Evolutionary conservation across 2,888 invertebrate species (phyloP).

Genomic region (Eurois occulta): DNA sequence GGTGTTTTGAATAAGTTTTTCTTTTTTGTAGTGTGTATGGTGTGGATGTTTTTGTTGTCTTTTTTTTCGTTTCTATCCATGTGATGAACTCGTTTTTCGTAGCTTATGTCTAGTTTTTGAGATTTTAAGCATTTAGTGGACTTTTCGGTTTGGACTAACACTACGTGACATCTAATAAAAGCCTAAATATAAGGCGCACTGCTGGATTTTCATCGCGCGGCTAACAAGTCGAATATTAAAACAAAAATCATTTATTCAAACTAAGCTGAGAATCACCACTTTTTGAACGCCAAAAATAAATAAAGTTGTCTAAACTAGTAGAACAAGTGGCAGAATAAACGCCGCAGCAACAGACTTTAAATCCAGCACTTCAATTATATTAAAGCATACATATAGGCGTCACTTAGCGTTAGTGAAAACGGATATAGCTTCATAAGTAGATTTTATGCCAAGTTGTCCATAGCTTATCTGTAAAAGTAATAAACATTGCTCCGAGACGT

Average conservation of each 20-base stretch:
- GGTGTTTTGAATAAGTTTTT: neutral
- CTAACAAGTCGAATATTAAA: neutral
- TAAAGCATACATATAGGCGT: neutral
- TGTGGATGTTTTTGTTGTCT: neutral
- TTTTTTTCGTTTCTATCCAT: no score
- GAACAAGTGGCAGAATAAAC: neutral
- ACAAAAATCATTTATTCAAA: neutral
- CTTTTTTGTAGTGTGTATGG: neutral
- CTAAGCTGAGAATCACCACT: neutral
- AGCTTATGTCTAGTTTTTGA: no score
- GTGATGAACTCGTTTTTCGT: no score
- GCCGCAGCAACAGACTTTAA: neutral
- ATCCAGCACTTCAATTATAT: neutral
- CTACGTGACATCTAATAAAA: neutral
- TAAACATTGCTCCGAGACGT: conserved; percentile 41
- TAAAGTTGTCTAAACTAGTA: neutral
- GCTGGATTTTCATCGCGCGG: neutral
- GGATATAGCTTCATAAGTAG: neutral
- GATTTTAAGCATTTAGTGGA: no score
- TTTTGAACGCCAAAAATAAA: neutral
- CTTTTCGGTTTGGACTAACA: no score
- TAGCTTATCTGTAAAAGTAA: conserved; percentile 33
- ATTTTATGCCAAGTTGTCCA: conserved; percentile 7
- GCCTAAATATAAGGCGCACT: neutral
- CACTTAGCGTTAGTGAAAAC: neutral